These are phyloP conservation scores for Nannoperca obscura DNA, from an alignment of 2,797 vertebrate genomes.

Conservation along the genomic window DNA sequence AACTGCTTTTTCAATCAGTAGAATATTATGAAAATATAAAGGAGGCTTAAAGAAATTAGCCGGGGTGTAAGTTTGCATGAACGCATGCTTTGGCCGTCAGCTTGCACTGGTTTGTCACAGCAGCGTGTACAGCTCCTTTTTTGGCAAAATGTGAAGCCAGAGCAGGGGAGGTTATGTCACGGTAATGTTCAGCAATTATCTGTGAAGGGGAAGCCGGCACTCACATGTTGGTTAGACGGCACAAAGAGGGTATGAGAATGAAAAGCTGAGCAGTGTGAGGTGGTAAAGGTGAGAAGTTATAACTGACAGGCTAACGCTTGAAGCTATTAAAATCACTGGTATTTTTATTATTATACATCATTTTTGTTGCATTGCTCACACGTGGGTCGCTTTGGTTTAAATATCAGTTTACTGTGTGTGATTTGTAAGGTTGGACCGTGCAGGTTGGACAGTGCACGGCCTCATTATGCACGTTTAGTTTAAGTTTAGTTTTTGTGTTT, in stretches of 20 bases:
- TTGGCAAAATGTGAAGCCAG: constrained; percentile 64
- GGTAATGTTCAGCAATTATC: constrained; percentile 59
- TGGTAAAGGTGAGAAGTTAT: neutral
- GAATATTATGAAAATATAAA: neutral
- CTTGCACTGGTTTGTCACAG: constrained; percentile 47
- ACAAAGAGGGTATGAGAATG: constrained; percentile 16
- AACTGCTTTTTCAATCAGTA: neutral
- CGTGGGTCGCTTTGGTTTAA: neutral
- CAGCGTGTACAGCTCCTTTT: constrained; percentile 71
- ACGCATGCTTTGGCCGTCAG: constrained; percentile 16
- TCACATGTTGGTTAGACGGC: constrained; percentile 30
- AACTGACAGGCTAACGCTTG: neutral
- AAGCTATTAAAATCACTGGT: neutral
- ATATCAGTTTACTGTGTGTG: neutral
- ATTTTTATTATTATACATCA: neutral
- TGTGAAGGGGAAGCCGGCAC: constrained; percentile 55
- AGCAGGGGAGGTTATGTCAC: constrained; percentile 47
- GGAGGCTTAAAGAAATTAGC: neutral
- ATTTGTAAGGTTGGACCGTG: neutral
- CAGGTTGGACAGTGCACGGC: neutral
- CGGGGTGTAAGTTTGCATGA: constrained; percentile 11
- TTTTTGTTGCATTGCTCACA: neutral
- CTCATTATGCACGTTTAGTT: neutral
- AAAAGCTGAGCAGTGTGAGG: neutral
- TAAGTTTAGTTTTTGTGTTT: no score